These are phyloP conservation scores for Nymphalis io DNA, from an alignment of 1,140 invertebrate genomes.

Conservation along the genomic window DNA sequence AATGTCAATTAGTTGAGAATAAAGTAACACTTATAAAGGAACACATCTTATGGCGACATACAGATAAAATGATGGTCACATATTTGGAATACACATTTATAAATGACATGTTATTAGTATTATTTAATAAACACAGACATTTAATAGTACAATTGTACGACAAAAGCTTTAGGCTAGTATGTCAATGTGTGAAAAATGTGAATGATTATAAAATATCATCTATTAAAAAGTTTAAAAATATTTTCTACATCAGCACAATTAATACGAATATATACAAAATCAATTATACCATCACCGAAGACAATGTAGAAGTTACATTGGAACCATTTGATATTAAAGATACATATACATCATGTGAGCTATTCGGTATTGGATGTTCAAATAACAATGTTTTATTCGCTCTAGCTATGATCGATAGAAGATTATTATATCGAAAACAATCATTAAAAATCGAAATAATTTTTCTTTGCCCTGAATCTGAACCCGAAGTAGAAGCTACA, in stretches of 20 bases:
- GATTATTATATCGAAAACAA: conserved; percentile 53
- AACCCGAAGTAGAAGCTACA: conserved; percentile 36
- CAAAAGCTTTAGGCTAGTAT: conserved; percentile 47
- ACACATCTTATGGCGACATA: conserved; percentile 50
- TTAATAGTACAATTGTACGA: conserved; percentile 58
- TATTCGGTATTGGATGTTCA: conserved; percentile 52
- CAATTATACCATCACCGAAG: conserved; percentile 34
- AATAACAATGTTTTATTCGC: conserved; percentile 48
- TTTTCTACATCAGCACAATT: conserved; percentile 51
- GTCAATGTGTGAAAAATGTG: conserved; percentile 51
- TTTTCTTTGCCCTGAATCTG: conserved; percentile 40
- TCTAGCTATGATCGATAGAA: conserved; percentile 49
- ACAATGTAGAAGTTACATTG: conserved; percentile 41
- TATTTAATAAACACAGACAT: conserved; percentile 65
- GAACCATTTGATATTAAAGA: conserved; percentile 50
- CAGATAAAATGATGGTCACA: conserved; percentile 59
- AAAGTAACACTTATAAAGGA: conserved; percentile 37
- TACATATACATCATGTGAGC: conserved; percentile 45
- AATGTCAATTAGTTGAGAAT: conserved; percentile 46
- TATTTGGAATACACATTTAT: conserved; percentile 42
- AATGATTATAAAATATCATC: conserved; percentile 64
- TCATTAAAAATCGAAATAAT: conserved; percentile 48
- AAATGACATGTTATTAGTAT: conserved; percentile 49
- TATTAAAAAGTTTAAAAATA: conserved; percentile 40
- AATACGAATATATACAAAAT: conserved; percentile 60